phyloP scores from a whole-genome alignment of 2,888 invertebrate species.

The Auanema freiburgensis region DNA sequence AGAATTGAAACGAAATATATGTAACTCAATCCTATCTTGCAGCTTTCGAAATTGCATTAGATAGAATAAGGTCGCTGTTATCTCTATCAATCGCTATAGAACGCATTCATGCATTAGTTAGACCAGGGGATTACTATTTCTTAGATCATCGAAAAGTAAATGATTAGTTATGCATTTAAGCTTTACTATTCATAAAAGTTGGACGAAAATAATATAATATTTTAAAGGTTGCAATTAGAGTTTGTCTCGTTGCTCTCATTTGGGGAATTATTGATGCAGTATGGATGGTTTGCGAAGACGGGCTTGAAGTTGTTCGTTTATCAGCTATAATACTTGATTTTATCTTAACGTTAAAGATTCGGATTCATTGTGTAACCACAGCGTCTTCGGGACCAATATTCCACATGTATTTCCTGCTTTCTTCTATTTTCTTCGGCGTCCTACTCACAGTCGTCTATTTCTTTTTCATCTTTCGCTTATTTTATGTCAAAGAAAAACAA shows the following conservation, averaged over 20 bases:
- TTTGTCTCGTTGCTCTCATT: slow-evolving; percentile 27
- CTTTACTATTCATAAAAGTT: not conserved
- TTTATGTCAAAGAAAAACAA: slow-evolving; percentile 30
- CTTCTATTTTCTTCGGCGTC: slow-evolving; percentile 32
- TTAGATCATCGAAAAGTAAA: slow-evolving; percentile 34
- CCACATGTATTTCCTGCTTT: slow-evolving; percentile 42
- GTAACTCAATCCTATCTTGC: slow-evolving; percentile 9
- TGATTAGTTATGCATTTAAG: not conserved
- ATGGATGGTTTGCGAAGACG: slow-evolving; percentile 38
- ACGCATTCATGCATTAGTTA: slow-evolving; percentile 34
- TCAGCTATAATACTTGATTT: not conserved
- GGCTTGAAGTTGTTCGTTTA: slow-evolving; percentile 29
- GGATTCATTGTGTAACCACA: slow-evolving; percentile 46
- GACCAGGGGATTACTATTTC: slow-evolving; percentile 39
- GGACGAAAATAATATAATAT: not conserved
- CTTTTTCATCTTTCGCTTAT: slow-evolving; percentile 36
- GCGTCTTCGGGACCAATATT: slow-evolving; percentile 40
- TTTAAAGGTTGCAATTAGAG: slow-evolving; percentile 29
- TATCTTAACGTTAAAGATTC: slow-evolving; percentile 38
- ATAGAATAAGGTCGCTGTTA: slow-evolving; percentile 36
- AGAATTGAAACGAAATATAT: not conserved
- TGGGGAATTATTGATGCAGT: slow-evolving; percentile 36
- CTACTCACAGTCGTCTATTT: slow-evolving; percentile 33
- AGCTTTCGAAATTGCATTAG: slow-evolving; percentile 44
- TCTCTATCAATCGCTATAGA: slow-evolving; percentile 42